Base-by-base conservation (phyloP, 2,888 invertebrate genomes). In the Caprella mutica region DNA sequence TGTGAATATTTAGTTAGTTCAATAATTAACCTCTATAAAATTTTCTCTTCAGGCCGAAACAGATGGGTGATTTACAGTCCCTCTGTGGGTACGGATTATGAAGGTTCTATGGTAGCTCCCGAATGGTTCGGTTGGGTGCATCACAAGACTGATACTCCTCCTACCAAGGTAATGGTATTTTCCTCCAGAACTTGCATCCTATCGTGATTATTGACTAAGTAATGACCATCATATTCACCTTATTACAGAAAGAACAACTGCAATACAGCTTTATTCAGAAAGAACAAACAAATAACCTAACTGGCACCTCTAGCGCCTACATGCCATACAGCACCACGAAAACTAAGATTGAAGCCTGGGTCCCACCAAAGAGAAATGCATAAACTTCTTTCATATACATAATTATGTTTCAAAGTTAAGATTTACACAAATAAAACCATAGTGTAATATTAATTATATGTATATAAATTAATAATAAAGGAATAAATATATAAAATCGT, bases 51-150 rank as follows among this genome's bases (percentile, higher is more conserved):
- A 81, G 81, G 91, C 48, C 78, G 92, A 63, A 97, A 92, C 76
- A 81, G 98, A 59, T 99, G 98, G 97, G 83, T 99, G 12, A 85
- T 86, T 69, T 98, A 87, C 71, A 76, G 83, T 0, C 83, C 85
- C 0, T 79, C 82, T 60, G 81, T 83, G 57, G 78, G 85, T 72
- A 74, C 86, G 71, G 81, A 91, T 68, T 82, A 83, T 75, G 86
- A 88, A 74, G 86, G 78, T 1, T 81, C 86, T 60, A 87, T 93
- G 80, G 83, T 98, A 8, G 85, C 96, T 1, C 81, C 96, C 26
- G 96, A 97, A 72, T 99, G 98, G 98, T 96, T 75, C 69, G 89
- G 93, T 17, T 98, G 97, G 97, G 77, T 98, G 70, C 94, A 96
- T 74, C 92, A 97, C 75, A 93, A 93, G 74, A 81, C 84, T 0